Base-by-base conservation (phyloP, 2,888 invertebrate species). In the Phortica magna region DNA sequence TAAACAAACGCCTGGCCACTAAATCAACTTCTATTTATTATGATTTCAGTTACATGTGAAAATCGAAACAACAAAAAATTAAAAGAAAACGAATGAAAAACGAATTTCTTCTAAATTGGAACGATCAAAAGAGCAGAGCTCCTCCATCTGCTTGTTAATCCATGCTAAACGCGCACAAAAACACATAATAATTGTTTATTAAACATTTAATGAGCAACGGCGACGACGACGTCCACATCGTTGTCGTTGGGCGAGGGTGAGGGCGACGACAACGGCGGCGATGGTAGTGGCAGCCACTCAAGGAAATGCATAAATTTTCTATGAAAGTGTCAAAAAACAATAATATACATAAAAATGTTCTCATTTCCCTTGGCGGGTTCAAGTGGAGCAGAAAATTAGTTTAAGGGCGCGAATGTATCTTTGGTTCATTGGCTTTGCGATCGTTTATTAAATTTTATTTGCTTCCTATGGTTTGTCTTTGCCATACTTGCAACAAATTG, bases 161-260 rank as follows among this genome's bases (percentile, higher is more conserved):
- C 14, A 31, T 14, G 22, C 12, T 4, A 31, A 42, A 22, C 31
- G 48, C 17, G 53, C 5, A 71, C 31, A 43, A 68, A 41, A 71
- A 71, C 53, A 31, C 70, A 48, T 84, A 87, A 85, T 86, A 86
- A 86, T 86, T 86, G 85, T 86, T 86, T 87, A 87, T 87, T 84
- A 86, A 86, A 86, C 85, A 87, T 84, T 85, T 84, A 85, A 77
- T 81, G 82, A 77, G 70, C 22, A 31, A n/a, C 31, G 22, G 2
- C 14, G 59, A 19, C 59, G 5, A 12, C 14, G 48, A 2, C 3
- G 31, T 1, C 31, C n/a, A n/a, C n/a, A n/a, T n/a, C n/a, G n/a
- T n/a, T n/a, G n/a, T n/a, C n/a, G n/a, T 1, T 1, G 31, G 31
- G 31, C 31, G 31, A 31, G 2, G 31, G 1, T 3, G 3, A 31